A percentile compares a stretch with the other conserved stretches of the same genome.
These are phyloP conservation scores for Cladopsammia gracilis DNA, from an alignment of 64 coral and sea anemone genomes.

Conservation along the genomic window DNA sequence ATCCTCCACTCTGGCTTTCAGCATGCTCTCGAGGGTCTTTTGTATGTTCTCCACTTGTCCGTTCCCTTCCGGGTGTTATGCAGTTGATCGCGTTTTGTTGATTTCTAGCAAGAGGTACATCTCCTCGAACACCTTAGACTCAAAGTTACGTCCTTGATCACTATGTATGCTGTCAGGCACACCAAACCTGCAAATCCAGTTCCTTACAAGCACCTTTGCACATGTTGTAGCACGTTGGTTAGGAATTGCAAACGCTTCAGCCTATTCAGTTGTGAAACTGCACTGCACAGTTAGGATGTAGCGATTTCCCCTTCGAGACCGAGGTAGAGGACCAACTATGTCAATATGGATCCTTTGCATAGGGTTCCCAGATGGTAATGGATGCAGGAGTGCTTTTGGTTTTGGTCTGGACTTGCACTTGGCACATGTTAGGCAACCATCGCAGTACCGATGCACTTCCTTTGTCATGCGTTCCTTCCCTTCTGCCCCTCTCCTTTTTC, in stretches of 20 bases:
- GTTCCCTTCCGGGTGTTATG: too few relatives aligned
- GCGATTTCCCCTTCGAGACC: slow-evolving; percentile 16
- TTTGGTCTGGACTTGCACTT: neutral
- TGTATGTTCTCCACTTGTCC: too few relatives aligned
- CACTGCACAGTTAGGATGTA: slow-evolving; percentile 35
- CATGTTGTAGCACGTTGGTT: slow-evolving; percentile 56
- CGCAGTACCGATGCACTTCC: slow-evolving; percentile 28
- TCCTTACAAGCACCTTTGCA: slow-evolving; percentile 26
- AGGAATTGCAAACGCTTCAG: slow-evolving; percentile 35
- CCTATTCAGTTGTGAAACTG: slow-evolving; percentile 51
- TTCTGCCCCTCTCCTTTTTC: too few relatives aligned
- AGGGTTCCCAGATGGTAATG: slow-evolving; percentile 4
- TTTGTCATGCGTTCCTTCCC: slow-evolving; percentile 11
- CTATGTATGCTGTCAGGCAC: slow-evolving; percentile 61
- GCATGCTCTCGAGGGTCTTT: too few relatives aligned
- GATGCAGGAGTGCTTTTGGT: slow-evolving; percentile 18
- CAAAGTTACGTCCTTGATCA: slow-evolving; percentile 28
- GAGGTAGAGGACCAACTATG: slow-evolving; percentile 38
- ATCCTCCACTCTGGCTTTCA: too few relatives aligned
- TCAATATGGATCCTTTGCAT: slow-evolving; percentile 44
- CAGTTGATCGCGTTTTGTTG: too few relatives aligned
- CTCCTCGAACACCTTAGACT: slow-evolving; percentile 17
- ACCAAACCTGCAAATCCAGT: slow-evolving; percentile 49
- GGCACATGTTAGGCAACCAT: slow-evolving; percentile 26
- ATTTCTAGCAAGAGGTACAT: too few relatives aligned